These are phyloP conservation scores for Tinea pellionella DNA, from an alignment of 2,888 invertebrate genomes.

Conservation along the genomic window DNA sequence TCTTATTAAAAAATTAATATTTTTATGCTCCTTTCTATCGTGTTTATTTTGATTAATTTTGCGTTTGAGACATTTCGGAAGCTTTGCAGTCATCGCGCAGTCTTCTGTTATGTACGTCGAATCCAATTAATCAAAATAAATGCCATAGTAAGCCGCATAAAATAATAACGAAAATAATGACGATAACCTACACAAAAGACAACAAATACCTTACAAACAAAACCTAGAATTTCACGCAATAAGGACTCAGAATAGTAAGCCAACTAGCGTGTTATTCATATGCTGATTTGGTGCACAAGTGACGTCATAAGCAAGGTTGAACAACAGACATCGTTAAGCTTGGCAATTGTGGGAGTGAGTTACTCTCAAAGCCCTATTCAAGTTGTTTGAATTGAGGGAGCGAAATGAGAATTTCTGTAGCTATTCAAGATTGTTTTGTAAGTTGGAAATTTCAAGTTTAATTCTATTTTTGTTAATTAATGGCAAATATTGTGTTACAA, in stretches of 20 bases:
- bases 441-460: background rate
- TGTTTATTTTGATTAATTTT: too few relatives aligned
- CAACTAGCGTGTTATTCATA: background rate
- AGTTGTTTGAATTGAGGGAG: background rate
- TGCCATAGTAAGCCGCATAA: too few relatives aligned
- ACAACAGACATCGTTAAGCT: background rate
- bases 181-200: background rate
- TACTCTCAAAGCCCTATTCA: background rate
- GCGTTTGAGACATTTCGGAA: too few relatives aligned
- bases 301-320: background rate
- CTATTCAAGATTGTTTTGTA: background rate
- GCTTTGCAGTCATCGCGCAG: too few relatives aligned
- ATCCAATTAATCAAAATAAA: too few relatives aligned
- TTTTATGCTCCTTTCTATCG: too few relatives aligned
- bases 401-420: background rate
- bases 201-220: background rate
- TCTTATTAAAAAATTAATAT: too few relatives aligned
- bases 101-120: too few relatives aligned
- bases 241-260: background rate
- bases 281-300: background rate
- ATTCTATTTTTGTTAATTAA: background rate
- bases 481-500: too few relatives aligned
- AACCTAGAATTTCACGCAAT: background rate
- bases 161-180: too few relatives aligned
- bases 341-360: background rate